Conservation (phyloP, 1,140 invertebrate species). For the Pentalonia nigronervosa region DNA sequence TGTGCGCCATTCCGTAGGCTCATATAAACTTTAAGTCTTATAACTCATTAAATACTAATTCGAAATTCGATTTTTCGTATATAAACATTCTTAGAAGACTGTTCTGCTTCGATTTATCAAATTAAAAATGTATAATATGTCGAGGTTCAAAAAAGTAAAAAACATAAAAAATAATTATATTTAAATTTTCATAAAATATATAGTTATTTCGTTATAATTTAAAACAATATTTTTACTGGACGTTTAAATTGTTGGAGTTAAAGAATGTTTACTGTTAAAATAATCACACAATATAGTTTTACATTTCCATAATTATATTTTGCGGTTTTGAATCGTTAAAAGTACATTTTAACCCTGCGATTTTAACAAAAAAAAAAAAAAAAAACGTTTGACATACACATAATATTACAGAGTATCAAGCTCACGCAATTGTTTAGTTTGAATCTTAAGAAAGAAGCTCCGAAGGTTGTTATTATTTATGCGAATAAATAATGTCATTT, state of each 20-base stretch:
- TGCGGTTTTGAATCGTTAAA: not conserved
- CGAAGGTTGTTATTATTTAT: not conserved
- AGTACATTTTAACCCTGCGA: not conserved
- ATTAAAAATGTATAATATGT: not conserved
- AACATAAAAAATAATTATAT: not conserved
- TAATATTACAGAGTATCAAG: not conserved
- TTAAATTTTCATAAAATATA: not conserved
- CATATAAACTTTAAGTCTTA: not conserved
- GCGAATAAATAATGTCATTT: not conserved
- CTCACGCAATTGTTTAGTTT: not conserved
- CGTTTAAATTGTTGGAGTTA: not conserved
- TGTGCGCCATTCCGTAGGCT: not conserved
- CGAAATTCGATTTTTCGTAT: not conserved
- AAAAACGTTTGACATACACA: not conserved
- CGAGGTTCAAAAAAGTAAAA: not conserved
- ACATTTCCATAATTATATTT: not conserved
- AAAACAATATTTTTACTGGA: not conserved
- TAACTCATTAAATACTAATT: not conserved
- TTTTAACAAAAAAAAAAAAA: not conserved
- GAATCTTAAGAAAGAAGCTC: not conserved
- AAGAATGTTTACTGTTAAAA: not conserved
- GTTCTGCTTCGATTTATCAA: not conserved
- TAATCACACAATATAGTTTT: not conserved
- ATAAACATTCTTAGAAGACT: not conserved
- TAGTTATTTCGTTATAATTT: not conserved